Evolutionary conservation across 2,797 vertebrate genomes (phyloP).

Genomic region (Spheniscus humboldti): DNA sequence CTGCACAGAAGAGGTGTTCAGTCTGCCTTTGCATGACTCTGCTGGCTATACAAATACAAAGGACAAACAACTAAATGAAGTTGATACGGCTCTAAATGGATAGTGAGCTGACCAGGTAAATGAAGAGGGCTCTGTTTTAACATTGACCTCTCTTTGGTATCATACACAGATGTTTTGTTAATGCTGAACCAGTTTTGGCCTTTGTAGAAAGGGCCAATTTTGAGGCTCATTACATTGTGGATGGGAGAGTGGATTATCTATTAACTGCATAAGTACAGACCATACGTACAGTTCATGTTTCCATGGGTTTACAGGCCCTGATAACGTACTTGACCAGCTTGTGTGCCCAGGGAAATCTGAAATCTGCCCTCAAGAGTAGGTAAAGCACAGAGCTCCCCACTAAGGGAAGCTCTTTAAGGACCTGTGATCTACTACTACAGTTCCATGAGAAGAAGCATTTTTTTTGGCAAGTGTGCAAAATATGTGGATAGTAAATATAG

Average conservation of each 20-base stretch:
- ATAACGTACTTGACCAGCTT: background rate
- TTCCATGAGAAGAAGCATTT: background rate
- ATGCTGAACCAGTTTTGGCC: background rate
- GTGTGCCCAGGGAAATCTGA: background rate
- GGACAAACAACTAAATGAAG: background rate
- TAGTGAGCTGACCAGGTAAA: background rate
- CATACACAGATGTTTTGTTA: background rate
- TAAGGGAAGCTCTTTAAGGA: background rate
- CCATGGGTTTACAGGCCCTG: background rate
- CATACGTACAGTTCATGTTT: background rate
- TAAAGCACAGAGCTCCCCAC: background rate
- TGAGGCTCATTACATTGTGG: background rate
- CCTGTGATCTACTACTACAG: background rate
- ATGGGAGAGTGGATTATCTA: background rate
- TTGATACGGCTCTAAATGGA: background rate
- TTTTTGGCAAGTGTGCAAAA: background rate
- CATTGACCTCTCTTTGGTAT: background rate
- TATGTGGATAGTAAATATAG: conserved; percentile 51
- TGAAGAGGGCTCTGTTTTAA: background rate
- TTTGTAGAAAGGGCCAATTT: background rate
- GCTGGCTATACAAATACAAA: background rate
- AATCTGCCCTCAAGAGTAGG: background rate
- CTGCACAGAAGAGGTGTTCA: background rate
- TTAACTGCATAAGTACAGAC: background rate
- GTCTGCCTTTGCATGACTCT: background rate